These are phyloP conservation scores for Chiridota heheva DNA, from an alignment of 35 echinoderm and acorn worm genomes.

Conservation along the genomic window DNA sequence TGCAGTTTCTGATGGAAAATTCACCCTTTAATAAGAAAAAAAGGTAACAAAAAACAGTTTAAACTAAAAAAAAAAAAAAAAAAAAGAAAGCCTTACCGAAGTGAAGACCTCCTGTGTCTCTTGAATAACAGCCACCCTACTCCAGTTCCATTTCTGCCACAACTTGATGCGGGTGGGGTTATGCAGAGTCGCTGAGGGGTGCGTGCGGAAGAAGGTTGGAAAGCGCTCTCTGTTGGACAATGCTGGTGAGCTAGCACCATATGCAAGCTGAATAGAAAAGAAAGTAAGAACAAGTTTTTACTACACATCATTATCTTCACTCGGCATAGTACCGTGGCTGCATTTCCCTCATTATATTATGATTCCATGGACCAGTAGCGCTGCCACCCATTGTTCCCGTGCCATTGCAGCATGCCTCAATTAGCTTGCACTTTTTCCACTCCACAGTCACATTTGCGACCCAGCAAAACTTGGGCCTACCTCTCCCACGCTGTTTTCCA, in stretches of 20 bases:
- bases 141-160: conserved; percentile 84
- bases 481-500: no score
- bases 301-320: not conserved
- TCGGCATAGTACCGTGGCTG: not conserved
- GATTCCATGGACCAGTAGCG: no score
- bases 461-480: no score
- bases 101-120: conserved; percentile 99
- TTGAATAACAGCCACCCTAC: conserved; percentile 78
- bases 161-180: conserved; percentile 90
- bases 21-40: no score
- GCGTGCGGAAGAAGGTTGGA: conserved; percentile 96
- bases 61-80: no score
- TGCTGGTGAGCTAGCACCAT: conserved; percentile 96
- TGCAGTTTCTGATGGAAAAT: no score
- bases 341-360: no score
- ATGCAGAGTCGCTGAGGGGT: conserved; percentile 92
- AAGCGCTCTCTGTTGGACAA: conserved; percentile 89
- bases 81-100: conserved; percentile 83
- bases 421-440: no score
- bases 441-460: no score
- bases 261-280: conserved; percentile 70
- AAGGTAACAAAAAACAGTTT: no score
- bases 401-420: no score
- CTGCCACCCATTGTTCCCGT: no score
- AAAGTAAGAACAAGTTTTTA: not conserved